These are phyloP conservation scores for Prolemur simus DNA, from an alignment of 2,113 vertebrate species.

Conservation along the genomic window DNA sequence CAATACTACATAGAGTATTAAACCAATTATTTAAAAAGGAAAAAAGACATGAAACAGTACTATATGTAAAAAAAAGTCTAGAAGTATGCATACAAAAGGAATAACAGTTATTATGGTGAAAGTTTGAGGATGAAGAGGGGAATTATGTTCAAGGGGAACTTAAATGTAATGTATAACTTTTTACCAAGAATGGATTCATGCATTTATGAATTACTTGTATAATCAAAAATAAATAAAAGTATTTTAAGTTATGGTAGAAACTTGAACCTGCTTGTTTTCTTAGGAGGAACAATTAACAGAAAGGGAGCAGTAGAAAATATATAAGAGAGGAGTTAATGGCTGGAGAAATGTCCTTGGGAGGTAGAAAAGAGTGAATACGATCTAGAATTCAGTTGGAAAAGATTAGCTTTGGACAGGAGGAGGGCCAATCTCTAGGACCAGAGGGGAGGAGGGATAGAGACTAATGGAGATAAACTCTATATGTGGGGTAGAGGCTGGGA, in stretches of 20 bases:
- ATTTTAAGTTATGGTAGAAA: not conserved
- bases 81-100: not conserved
- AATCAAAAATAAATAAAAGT: not conserved
- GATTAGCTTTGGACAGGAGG: not conserved
- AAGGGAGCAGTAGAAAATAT: not conserved
- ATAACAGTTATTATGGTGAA: not conserved
- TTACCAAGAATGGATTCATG: not conserved
- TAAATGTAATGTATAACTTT: not conserved
- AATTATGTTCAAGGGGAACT: not conserved
- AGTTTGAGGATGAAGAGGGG: not conserved
- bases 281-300: not conserved
- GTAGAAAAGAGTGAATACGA: not conserved
- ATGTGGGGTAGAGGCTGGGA: not conserved
- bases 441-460: not conserved
- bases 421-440: not conserved
- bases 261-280: not conserved
- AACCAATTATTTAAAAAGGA: not conserved
- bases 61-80: not conserved
- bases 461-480: not conserved
- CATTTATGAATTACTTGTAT: slow-evolving; percentile 3
- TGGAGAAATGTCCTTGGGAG: not conserved
- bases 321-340: not conserved
- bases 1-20: not conserved
- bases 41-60: not conserved
- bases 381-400: not conserved